Conservation (phyloP, 2,113 vertebrate species). For the Vombatus ursinus region DNA sequence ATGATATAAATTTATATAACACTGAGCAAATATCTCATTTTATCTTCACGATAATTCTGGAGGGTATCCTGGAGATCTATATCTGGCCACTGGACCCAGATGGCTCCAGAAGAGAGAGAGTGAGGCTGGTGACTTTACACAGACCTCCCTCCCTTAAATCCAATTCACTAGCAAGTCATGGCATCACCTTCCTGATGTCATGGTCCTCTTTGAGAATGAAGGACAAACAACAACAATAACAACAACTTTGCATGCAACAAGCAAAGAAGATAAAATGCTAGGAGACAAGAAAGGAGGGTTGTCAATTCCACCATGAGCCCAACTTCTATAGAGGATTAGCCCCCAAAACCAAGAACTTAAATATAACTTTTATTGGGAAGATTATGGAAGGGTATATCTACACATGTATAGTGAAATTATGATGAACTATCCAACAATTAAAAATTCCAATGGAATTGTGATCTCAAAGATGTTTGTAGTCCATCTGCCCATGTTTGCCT, state of each 20-base stretch:
- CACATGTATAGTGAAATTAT: not conserved
- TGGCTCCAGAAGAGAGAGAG: too few species aligned
- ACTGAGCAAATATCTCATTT: too few species aligned
- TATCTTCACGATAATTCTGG: too few species aligned
- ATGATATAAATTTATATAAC: too few species aligned
- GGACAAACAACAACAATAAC: too few species aligned
- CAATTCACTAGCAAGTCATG: too few species aligned
- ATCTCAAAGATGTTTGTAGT: not conserved
- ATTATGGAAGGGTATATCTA: not conserved
- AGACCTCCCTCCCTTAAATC: too few species aligned
- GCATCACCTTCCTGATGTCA: too few species aligned
- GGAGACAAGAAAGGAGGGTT: not conserved
- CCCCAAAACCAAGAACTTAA: not conserved
- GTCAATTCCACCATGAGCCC: not conserved
- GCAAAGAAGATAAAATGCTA: not conserved
- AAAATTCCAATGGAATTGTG: not conserved
- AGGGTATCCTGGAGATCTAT: too few species aligned
- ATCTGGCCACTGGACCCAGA: too few species aligned
- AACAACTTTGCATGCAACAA: not conserved
- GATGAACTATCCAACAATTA: not conserved
- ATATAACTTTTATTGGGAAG: not conserved
- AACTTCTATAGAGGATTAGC: not conserved
- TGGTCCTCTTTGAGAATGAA: too few species aligned
- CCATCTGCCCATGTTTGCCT: not conserved
- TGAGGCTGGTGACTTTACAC: too few species aligned